phyloP scores from a whole-genome alignment of 2,113 vertebrate species.

The Lepidothrix coronata region DNA sequence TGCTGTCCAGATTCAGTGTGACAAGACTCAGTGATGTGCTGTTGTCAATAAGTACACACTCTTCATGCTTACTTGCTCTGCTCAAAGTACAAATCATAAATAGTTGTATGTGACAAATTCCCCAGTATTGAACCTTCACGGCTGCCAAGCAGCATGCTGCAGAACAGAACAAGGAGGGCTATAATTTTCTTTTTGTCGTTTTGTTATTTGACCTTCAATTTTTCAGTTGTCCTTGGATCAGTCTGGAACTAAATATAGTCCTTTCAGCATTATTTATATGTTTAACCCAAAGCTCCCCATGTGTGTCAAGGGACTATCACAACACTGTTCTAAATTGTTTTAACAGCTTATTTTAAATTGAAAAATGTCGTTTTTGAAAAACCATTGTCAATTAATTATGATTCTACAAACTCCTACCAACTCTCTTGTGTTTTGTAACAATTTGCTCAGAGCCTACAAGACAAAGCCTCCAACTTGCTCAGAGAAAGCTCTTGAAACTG shows the following conservation, averaged over 20 bases:
- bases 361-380: constrained; percentile 37
- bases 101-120: constrained; percentile 56
- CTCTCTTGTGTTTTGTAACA: constrained; percentile 50
- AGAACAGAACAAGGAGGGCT: constrained; percentile 56
- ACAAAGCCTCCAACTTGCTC: constrained; percentile 39
- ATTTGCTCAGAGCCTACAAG: constrained; percentile 28
- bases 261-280: constrained; percentile 61
- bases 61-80: constrained; percentile 44
- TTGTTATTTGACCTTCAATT: constrained; percentile 69
- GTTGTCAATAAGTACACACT: neutral
- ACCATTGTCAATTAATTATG: constrained; percentile 54
- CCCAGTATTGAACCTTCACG: constrained; percentile 41
- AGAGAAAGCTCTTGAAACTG: constrained; percentile 41
- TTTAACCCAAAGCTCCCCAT: constrained; percentile 54
- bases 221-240: constrained; percentile 57
- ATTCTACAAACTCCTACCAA: constrained; percentile 38
- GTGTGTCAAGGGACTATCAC: constrained; percentile 32
- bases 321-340: constrained; percentile 44
- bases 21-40: neutral
- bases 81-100: constrained; percentile 55
- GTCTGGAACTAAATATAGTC: constrained; percentile 48
- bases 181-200: constrained; percentile 62
- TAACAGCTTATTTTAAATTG: constrained; percentile 54
- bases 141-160: constrained; percentile 53
- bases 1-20: neutral